Conservation (phyloP, 2,797 vertebrate genomes). For the Gambusia yucatana region DNA sequence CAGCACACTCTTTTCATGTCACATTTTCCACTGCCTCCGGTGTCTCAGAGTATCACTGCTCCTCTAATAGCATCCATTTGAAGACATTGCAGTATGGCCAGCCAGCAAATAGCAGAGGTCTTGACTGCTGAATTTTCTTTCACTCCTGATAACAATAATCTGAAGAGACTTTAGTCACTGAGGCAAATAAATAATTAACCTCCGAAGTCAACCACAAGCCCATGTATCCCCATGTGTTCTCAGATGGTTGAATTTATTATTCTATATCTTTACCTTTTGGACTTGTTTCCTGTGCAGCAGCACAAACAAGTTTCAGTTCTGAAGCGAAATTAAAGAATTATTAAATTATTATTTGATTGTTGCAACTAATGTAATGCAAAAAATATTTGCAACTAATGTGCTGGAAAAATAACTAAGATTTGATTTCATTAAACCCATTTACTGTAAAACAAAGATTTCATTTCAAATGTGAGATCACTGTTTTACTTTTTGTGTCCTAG, state of each 20-base stretch:
- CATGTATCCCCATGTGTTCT: slow-evolving; percentile 64
- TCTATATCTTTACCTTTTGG: slow-evolving; percentile 42
- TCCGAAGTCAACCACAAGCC: slow-evolving; percentile 61
- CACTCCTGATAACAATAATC: slow-evolving; percentile 74
- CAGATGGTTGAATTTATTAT: slow-evolving; percentile 48
- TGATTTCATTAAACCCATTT: neutral
- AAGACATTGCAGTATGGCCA: slow-evolving; percentile 54
- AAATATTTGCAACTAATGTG: neutral
- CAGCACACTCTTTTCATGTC: slow-evolving; percentile 54
- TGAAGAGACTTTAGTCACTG: slow-evolving; percentile 66
- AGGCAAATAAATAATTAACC: slow-evolving; percentile 81
- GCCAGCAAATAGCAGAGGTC: slow-evolving; percentile 53
- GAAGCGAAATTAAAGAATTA: neutral
- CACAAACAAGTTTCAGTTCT: slow-evolving; percentile 6
- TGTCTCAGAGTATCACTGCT: slow-evolving; percentile 53
- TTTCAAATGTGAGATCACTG: neutral
- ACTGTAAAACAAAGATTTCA: neutral
- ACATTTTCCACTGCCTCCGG: slow-evolving; percentile 59
- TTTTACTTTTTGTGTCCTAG: neutral
- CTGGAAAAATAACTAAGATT: neutral
- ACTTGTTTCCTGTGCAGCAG: slow-evolving; percentile 15
- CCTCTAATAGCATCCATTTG: slow-evolving; percentile 61
- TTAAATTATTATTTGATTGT: neutral
- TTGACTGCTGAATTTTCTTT: slow-evolving; percentile 58
- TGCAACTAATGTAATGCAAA: neutral